These are phyloP conservation scores for Aspidapion aeneum DNA, from an alignment of 2,888 invertebrate species.

Conservation along the genomic window DNA sequence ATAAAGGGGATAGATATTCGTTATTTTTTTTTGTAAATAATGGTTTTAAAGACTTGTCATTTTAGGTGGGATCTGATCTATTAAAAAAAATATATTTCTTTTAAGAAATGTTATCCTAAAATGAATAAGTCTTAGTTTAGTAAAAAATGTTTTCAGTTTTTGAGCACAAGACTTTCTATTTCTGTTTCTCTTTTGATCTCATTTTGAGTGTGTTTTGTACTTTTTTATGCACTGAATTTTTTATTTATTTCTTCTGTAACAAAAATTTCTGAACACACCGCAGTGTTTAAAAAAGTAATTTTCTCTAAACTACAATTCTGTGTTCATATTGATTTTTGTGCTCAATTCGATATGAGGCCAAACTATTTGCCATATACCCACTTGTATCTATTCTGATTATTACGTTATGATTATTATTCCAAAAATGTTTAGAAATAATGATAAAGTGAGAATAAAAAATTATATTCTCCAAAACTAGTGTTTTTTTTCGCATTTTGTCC, in stretches of 20 bases:
- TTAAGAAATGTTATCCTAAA: background rate
- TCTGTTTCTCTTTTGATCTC: background rate
- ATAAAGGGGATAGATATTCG: too few species aligned
- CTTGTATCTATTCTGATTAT: background rate
- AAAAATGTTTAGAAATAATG: background rate
- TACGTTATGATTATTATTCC: background rate
- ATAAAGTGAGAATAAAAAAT: background rate
- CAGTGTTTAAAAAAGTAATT: slow-evolving; percentile 9
- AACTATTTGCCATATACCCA: slow-evolving; percentile 37
- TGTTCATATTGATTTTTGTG: slow-evolving; percentile 31
- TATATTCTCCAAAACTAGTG: background rate
- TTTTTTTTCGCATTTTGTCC: too few species aligned
- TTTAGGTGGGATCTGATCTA: background rate
- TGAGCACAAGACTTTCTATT: too few species aligned
- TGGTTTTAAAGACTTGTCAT: background rate
- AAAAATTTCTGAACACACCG: slow-evolving; percentile 14
- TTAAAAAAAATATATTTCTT: background rate
- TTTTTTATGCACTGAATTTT: background rate
- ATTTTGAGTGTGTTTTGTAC: background rate
- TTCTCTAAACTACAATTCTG: slow-evolving; percentile 17
- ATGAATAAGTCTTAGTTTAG: too few species aligned
- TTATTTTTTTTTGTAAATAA: background rate
- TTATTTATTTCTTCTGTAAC: slow-evolving; percentile 12
- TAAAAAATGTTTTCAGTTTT: too few species aligned
- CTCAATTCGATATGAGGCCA: slow-evolving; percentile 38